Conservation (phyloP, 2,888 invertebrate species). For the Heliconius charithonia region DNA sequence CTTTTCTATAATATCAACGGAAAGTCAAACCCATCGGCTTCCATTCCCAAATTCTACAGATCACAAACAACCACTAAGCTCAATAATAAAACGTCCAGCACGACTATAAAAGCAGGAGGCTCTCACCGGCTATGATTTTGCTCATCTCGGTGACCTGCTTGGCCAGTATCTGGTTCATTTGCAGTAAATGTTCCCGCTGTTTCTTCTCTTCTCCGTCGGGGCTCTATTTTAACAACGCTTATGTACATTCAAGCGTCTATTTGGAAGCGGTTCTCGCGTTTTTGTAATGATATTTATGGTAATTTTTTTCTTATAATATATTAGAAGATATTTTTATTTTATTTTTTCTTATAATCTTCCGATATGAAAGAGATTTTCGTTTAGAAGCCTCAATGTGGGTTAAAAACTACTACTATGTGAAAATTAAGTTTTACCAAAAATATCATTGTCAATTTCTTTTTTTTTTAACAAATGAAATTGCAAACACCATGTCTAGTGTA, state of each 20-base stretch:
- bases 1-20: not conserved
- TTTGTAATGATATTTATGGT: conserved; percentile 38
- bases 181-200: conserved; percentile 94
- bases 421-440: conserved; percentile 9
- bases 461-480: conserved; percentile 28
- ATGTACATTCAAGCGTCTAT: conserved; percentile 78
- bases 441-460: not conserved
- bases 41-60: not conserved
- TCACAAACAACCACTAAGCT: conserved; percentile 34
- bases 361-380: too few species aligned
- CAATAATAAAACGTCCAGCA: conserved; percentile 40
- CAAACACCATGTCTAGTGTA: conserved; percentile 46
- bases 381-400: not conserved
- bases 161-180: conserved; percentile 95
- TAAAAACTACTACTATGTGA: not conserved
- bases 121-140: conserved; percentile 96
- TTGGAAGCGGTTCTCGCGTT: conserved; percentile 58
- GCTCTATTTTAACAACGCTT: conserved; percentile 81
- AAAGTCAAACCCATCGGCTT: not conserved
- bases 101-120: conserved; percentile 49
- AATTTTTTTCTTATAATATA: not conserved
- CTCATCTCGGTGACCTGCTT: conserved; percentile 97
- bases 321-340: too few species aligned
- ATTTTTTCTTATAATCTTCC: too few species aligned
- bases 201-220: conserved; percentile 92